phyloP scores from a whole-genome alignment of 2,113 vertebrate genomes.

The Condylura cristata region DNA sequence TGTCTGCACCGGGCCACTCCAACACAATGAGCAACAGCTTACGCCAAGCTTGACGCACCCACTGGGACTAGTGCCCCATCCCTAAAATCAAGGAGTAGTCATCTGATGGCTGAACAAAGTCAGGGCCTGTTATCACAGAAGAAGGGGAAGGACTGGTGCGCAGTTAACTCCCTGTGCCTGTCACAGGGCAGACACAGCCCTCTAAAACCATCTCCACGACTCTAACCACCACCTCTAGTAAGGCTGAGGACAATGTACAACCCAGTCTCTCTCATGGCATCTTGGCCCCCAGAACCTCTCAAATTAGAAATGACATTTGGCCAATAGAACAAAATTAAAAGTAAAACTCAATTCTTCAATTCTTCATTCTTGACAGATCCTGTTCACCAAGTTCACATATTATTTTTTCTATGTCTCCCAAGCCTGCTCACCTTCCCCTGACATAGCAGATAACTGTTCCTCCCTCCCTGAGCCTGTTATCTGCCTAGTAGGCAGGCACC shows the following conservation, averaged over 20 bases:
- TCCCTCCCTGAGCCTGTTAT: background rate
- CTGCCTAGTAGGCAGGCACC: background rate
- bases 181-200: background rate
- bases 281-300: background rate
- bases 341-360: background rate
- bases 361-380: background rate
- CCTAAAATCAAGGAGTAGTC: background rate
- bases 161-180: background rate
- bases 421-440: background rate
- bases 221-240: background rate
- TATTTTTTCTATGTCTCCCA: background rate
- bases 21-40: background rate
- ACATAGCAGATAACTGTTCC: background rate
- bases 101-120: background rate
- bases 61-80: background rate
- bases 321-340: background rate
- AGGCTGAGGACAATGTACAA: background rate
- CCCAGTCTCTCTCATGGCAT: background rate
- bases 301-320: background rate
- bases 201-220: background rate
- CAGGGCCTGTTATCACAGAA: background rate
- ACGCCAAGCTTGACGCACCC: background rate
- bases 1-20: no score
- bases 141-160: background rate
- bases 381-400: background rate